phyloP scores from a whole-genome alignment of 1,140 invertebrate species.

The Drosophila guanche region DNA sequence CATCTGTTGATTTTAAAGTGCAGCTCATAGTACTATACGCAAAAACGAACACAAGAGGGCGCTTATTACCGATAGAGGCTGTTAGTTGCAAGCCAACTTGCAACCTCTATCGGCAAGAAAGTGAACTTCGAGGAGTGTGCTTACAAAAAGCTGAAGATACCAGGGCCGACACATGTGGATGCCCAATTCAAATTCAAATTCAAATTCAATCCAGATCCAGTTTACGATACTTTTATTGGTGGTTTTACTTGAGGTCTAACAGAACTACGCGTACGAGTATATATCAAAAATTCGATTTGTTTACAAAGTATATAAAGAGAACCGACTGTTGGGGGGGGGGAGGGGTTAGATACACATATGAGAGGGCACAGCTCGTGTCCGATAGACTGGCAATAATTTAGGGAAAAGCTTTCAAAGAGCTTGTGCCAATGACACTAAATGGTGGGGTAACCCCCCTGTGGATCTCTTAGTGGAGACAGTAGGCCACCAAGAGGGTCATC shows the following conservation, averaged over 20 bases:
- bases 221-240: conserved; percentile 34
- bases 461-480: conserved; percentile 53
- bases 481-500: conserved; percentile 57
- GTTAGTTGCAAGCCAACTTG: no score
- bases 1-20: no score
- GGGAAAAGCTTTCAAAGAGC: conserved; percentile 34
- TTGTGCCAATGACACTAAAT: conserved; percentile 19
- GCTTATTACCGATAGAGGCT: no score
- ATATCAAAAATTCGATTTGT: conserved; percentile 54
- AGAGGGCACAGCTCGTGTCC: conserved; percentile 2
- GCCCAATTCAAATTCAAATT: no score
- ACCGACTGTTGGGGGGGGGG: conserved; percentile 4
- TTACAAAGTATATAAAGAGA: conserved; percentile 46
- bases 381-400: conserved; percentile 38
- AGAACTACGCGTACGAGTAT: conserved; percentile 57
- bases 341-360: not conserved
- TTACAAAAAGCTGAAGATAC: no score
- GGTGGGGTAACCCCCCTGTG: not conserved
- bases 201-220: no score
- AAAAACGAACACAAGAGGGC: no score
- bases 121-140: no score
- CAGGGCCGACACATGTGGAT: not conserved
- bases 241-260: conserved; percentile 41
- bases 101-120: not conserved
- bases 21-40: no score